Percentiles rank a stretch among this genome's conserved stretches.
phyloP scores from a whole-genome alignment of 2,888 invertebrate species.

The Harmothoe impar region DNA sequence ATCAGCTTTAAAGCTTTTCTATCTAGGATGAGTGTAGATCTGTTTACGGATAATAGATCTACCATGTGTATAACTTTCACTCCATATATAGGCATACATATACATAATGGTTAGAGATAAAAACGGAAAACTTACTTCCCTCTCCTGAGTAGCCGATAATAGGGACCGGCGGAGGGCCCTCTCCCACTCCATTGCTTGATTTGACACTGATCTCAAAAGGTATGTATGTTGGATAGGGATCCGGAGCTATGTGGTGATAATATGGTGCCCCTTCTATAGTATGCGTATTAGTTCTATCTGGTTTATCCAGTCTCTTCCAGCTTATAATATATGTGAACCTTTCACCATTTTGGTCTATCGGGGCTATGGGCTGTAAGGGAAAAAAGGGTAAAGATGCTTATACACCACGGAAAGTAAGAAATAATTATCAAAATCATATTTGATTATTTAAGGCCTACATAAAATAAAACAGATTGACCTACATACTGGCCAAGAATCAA shows the following conservation, averaged over 20 bases:
- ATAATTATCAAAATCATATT: no score
- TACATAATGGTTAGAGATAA: neutral
- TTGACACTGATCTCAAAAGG: conserved; percentile 94
- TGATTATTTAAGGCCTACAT: no score
- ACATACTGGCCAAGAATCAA: no score
- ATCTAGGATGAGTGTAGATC: no score
- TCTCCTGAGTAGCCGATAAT: conserved; percentile 96
- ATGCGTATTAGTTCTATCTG: conserved; percentile 83
- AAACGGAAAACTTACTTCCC: conserved; percentile 73
- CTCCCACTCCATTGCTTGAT: conserved; percentile 94
- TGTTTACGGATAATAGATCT: no score
- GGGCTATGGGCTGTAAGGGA: conserved; percentile 91
- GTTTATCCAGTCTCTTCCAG: conserved; percentile 89
- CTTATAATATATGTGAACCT: conserved; percentile 95
- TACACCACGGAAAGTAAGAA: no score
- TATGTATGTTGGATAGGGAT: conserved; percentile 86
- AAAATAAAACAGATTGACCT: no score
- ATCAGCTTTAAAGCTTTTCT: no score
- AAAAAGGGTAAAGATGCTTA: no score
- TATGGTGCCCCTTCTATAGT: conserved; percentile 84
- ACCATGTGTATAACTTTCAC: no score
- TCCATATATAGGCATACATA: neutral
- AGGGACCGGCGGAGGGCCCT: conserved; percentile 90
- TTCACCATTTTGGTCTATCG: conserved; percentile 97
- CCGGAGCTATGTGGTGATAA: conserved; percentile 70